Base-by-base conservation (phyloP, 2,888 invertebrate species). In the Synanthedon andrenaeformis region DNA sequence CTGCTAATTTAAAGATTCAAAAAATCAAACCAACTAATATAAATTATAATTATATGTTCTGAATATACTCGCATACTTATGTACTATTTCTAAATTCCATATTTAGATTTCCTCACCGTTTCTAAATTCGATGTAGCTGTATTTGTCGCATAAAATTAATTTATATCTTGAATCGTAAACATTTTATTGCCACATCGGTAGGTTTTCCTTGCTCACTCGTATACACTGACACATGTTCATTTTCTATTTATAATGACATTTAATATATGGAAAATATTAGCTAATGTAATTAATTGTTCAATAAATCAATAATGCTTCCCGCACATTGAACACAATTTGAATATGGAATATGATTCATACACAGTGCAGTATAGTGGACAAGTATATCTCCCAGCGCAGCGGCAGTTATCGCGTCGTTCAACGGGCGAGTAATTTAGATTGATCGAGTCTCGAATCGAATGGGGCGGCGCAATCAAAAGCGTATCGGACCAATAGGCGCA, bases 381-480 rank as follows among this genome's bases (percentile, higher is more conserved):
- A 35, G 35, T 35, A 35, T 35, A 35, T 35, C 35, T 35, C 10
- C 10, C 35, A 10, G 35, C 35, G 35, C 35, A 35, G 35, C 6
- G 35, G 35, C 10, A 35, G 35, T 35, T 35, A 35, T 35, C 35
- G 35, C 10, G 10, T 35, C 10, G 10, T 35, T 35, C 35, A 35
- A 35, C 35, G 69, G 70, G 64, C 73, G 72, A 72, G 73, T 81
- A 83, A 85, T 85, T 79, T 78, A 76, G 83, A 86, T 86, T 84
- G 83, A 86, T 86, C 76, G 82, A 76, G 78, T 66, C 76, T 70
- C 73, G 82, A 75, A 85, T 85, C 79, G 81, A 77, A 78, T 59
- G 74, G 82, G 86, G 86, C 85, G 86, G 82, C 59, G 85, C 85
- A 82, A 85, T 86, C 86, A 86, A 86, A 87, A 76, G 74, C 79